Base-by-base conservation (phyloP, 2,888 invertebrate species). In the Agrilus mali region DNA sequence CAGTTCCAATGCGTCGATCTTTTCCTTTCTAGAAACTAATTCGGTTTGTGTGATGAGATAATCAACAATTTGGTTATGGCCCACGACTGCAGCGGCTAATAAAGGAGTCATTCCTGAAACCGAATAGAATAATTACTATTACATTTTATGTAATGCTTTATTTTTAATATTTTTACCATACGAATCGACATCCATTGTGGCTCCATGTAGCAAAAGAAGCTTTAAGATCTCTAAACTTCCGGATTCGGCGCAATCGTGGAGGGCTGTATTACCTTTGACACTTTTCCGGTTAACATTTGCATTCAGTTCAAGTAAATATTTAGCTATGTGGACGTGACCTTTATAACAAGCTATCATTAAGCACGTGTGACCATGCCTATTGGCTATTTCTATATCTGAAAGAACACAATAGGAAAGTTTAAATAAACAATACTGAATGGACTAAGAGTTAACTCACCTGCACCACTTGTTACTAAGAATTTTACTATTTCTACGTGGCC, bases 281-380 rank as follows among this genome's bases (percentile, higher is more conserved):
- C 88, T 88, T 68, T 90, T 92, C 49, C 93, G 78, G 67, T 96
- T 95, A 2, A 94, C 89, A 62, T 92, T 84, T 2, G 94, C 95
- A 57, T 86, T 86, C 37, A 88, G 69, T 13, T 82, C 77, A 8
- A 96, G 74, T 43, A 96, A 74, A 70, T 86, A 95, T 60, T 85
- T 84, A 41, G 92, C 93, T 61, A 96, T 94, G 60, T 80, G 77
- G 53, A 82, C 80, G 69, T 96, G 94, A 42, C 93, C 90, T 66
- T 94, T 93, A 70, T 92, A 96, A 68, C 94, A 95, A 38, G 95
- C 90, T 48, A 97, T 97, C 96, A 97, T 97, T 31, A 97, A 74
- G 61, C 95, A 95, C 12, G 96, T 96, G 70, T 97, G 96, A 1
- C 90, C 92, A 64, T 92, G 90, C 49, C 90, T 77, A 65, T 97